Evolutionary conservation across 1,140 invertebrate genomes (phyloP).

Genomic region (Homarus americanus): DNA sequence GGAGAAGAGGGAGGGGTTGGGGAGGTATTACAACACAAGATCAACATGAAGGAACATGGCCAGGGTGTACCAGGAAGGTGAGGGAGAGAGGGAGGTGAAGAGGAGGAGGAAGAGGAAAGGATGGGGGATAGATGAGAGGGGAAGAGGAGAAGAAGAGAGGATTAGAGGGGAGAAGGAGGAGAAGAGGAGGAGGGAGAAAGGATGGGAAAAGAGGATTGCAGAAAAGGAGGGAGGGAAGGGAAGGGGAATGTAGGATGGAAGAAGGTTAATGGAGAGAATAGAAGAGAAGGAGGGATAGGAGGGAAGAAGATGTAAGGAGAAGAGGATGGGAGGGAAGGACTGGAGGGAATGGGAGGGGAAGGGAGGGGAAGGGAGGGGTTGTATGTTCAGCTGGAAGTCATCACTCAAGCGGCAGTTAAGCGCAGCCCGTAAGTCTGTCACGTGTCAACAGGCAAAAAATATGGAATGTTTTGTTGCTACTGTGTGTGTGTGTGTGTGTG

Average conservation of each 20-base stretch:
- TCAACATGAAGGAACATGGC: too few species aligned
- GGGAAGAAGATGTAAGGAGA: not conserved
- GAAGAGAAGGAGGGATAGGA: not conserved
- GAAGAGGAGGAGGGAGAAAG: not conserved
- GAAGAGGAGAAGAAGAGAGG: not conserved
- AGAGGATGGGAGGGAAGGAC: not conserved
- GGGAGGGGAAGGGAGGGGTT: not conserved
- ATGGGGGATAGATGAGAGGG: not conserved
- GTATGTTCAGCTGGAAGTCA: constrained; percentile 41
- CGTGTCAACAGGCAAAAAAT: not conserved
- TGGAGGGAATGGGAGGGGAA: not conserved
- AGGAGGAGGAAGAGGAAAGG: not conserved
- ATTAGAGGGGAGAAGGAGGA: too few species aligned
- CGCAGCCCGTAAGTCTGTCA: constrained; percentile 37
- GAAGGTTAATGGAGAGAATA: not conserved
- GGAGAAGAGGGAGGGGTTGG: not conserved
- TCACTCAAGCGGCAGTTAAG: constrained; percentile 43
- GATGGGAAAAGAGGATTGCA: not conserved
- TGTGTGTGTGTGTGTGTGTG: constrained; percentile 27
- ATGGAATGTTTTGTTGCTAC: constrained; percentile 22
- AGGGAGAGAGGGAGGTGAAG: not conserved
- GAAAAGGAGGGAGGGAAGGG: not conserved
- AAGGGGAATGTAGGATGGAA: not conserved
- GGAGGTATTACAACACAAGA: too few species aligned
- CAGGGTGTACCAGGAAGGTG: not conserved